Evolutionary conservation across 2,113 vertebrate species (phyloP).

Genomic region (Sprattus sprattus): DNA sequence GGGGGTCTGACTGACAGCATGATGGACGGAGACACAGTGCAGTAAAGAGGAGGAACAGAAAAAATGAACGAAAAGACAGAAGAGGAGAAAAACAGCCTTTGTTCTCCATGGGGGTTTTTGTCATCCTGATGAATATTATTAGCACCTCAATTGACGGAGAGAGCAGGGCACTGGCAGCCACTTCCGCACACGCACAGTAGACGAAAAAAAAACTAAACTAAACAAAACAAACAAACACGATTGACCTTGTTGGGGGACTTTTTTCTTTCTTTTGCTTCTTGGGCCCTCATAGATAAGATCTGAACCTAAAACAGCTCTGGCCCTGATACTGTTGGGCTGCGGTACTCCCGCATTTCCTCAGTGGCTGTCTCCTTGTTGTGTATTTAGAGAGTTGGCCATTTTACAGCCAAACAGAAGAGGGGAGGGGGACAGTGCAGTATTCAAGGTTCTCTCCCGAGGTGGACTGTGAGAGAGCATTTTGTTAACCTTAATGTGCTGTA

Average conservation of each 20-base stretch:
- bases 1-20: conserved; percentile 20
- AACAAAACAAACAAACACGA: neutral
- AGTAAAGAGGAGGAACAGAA: neutral
- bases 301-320: too few relatives aligned
- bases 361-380: neutral
- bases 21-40: conserved; percentile 31
- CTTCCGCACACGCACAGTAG: conserved; percentile 12
- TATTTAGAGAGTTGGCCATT: neutral
- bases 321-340: too few relatives aligned
- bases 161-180: conserved; percentile 9
- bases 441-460: neutral
- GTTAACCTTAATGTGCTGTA: neutral
- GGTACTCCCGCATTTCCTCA: neutral
- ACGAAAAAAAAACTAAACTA: neutral
- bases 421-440: neutral
- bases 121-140: conserved; percentile 40
- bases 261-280: conserved; percentile 21
- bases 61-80: neutral
- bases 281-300: neutral
- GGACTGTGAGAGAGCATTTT: neutral
- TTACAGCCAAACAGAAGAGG: neutral
- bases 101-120: conserved; percentile 32
- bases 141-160: conserved; percentile 39
- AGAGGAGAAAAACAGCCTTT: conserved; percentile 31
- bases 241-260: conserved; percentile 29